A percentile compares a stretch with the other conserved stretches of the same genome.
Conservation (phyloP, 2,888 invertebrate species). For the Seira musarum region DNA sequence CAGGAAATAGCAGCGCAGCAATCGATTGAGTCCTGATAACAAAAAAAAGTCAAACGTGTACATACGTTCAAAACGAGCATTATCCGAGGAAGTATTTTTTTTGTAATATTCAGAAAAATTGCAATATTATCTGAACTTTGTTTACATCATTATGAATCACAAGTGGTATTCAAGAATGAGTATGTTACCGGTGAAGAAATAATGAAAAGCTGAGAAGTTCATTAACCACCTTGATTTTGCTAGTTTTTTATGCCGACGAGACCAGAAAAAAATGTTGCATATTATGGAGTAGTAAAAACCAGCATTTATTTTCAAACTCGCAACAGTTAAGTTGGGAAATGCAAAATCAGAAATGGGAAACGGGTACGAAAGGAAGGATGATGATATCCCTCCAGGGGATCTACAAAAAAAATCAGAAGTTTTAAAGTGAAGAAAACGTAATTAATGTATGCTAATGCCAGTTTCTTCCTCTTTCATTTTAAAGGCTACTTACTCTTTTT, state of each 20-base stretch:
- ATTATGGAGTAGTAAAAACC: conserved; percentile 16
- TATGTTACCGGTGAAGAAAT: conserved; percentile 42
- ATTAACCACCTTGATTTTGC: conserved; percentile 14
- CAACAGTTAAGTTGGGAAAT: conserved; percentile 32
- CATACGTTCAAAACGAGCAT: conserved; percentile 24
- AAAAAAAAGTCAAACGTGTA: conserved; percentile 35
- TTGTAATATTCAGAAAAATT: neutral
- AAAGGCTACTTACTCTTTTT: too few species aligned
- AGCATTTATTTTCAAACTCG: conserved; percentile 41
- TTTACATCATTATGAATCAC: neutral
- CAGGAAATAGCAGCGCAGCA: too few species aligned
- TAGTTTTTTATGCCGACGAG: too few species aligned
- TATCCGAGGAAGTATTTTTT: conserved; percentile 15
- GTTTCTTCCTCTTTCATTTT: too few species aligned
- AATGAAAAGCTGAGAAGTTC: conserved; percentile 35
- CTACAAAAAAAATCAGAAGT: conserved; percentile 28
- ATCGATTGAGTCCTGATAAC: too few species aligned
- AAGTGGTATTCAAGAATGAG: conserved; percentile 25
- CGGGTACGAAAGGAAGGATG: conserved; percentile 45
- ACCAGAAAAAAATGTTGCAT: neutral
- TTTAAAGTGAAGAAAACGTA: too few species aligned
- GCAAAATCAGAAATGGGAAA: conserved; percentile 47
- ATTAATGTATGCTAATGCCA: too few species aligned
- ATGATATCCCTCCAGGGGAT: conserved; percentile 51
- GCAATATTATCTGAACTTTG: too few species aligned